phyloP scores from a whole-genome alignment of 2,888 invertebrate genomes.

The Chouioia cunea region DNA sequence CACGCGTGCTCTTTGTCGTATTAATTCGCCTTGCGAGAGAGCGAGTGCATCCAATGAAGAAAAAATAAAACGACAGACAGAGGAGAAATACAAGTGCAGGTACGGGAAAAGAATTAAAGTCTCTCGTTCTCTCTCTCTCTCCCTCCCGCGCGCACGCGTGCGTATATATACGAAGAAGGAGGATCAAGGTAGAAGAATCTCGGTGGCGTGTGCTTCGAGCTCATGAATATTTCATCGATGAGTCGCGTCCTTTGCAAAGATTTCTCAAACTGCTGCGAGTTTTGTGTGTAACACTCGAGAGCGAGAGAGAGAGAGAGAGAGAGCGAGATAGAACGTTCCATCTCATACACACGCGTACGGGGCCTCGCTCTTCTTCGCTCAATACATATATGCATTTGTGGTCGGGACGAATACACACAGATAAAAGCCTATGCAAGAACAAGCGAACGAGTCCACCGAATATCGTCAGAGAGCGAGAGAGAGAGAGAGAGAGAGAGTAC shows the following conservation, averaged over 20 bases:
- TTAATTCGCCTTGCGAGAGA: slow-evolving; percentile 11
- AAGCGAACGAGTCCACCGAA: slow-evolving; percentile 28
- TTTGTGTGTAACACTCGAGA: slow-evolving; percentile 35
- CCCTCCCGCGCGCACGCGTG: not conserved
- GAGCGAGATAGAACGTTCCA: not conserved
- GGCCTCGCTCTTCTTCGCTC: not conserved
- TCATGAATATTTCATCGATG: slow-evolving; percentile 49
- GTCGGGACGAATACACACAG: not conserved
- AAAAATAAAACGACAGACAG: not conserved
- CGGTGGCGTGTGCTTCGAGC: not conserved
- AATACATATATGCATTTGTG: slow-evolving; percentile 26
- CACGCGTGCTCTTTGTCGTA: not conserved
- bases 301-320: slow-evolving; percentile 3
- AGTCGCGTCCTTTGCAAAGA: slow-evolving; percentile 44
- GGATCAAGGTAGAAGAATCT: too few species aligned
- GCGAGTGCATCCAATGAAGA: not conserved
- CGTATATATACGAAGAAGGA: not conserved
- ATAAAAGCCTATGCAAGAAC: slow-evolving; percentile 11
- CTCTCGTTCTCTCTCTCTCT: too few species aligned
- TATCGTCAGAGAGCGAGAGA: slow-evolving; percentile 18
- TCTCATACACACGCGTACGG: too few species aligned
- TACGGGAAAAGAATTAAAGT: too few species aligned
- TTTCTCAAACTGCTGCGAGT: slow-evolving; percentile 40
- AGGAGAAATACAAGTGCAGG: too few species aligned
- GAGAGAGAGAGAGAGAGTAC: slow-evolving; percentile 1